Evolutionary conservation across 2,113 vertebrate genomes (phyloP), one percentile per base, ranked within the genome.

Genomic region (Vidua macroura): DNA sequence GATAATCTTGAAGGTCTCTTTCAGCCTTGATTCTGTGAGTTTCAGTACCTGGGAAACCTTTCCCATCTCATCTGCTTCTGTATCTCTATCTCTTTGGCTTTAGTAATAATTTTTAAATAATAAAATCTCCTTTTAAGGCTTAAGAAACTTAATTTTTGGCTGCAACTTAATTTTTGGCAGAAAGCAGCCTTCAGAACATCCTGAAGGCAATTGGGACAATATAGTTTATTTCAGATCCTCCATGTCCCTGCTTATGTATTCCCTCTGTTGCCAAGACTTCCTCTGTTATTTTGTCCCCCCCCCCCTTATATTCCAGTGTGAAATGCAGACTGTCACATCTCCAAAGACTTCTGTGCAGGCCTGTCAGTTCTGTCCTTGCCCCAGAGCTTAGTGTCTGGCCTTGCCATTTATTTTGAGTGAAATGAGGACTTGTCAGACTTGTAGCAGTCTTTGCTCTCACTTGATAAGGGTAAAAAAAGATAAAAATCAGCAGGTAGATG

Each of bases 291-390:
- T 85, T 56, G 68, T 58, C 1, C 4, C 11, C 20, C 12, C 1
- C 4, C 11, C 17, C 12, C 10, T 84, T 56, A 10, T 39, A 58
- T 79, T 82, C 35, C 44, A 76, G 0, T 0, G 0, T 64, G 56
- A 76, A 83, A 53, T 43, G 48, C 20, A 53, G 33, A 9, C 53
- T 80, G 60, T 82, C 75, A 51, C n/a, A 55, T 73, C 33, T 92
- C 14, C 6, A 9, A 63, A 76, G 55, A 23, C 30, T 58, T 72
- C 35, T 58, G 46, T 70, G 85, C 35, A 66, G n/a, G 31, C 62
- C 64, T 88, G 67, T 80, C 63, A 35, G n/a, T 80, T 94, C 51
- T 96, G 52, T 64, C 46, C 60, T 70, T 93, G 74, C 55, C 7
- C 5, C 20, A 35, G 55, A 5, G 13, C 68, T 88, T 74, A 77